phyloP scores from a whole-genome alignment of 2,888 invertebrate species.

The Cryptocephalus moraei region DNA sequence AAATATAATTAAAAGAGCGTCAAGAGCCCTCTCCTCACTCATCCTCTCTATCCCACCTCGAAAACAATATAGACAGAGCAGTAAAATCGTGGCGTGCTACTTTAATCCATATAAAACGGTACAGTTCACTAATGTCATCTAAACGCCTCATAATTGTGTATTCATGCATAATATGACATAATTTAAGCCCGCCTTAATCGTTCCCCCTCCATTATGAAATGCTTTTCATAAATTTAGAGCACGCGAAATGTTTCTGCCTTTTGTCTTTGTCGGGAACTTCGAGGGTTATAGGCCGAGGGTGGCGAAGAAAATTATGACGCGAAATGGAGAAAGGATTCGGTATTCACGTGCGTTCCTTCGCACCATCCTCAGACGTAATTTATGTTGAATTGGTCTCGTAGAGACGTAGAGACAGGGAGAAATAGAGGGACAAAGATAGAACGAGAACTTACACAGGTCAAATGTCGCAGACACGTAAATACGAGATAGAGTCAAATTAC shows the following conservation, averaged over 20 bases:
- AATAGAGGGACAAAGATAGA: too few species aligned
- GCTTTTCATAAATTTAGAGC: slow-evolving; percentile 11
- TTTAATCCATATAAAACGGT: too few species aligned
- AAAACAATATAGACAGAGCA: background rate
- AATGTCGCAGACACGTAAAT: too few species aligned
- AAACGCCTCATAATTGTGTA: slow-evolving; percentile 29
- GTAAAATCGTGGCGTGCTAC: background rate
- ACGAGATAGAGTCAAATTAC: too few species aligned
- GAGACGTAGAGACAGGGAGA: too few species aligned
- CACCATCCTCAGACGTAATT: too few species aligned
- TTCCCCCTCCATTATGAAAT: slow-evolving; percentile 23
- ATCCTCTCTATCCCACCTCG: background rate
- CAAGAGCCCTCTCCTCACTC: background rate
- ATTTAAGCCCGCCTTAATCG: slow-evolving; percentile 31
- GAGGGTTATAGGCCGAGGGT: too few species aligned
- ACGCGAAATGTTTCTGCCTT: slow-evolving; percentile 6
- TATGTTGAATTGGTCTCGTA: too few species aligned
- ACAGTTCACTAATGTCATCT: slow-evolving; percentile 13
- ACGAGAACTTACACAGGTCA: too few species aligned
- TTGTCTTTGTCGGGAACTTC: background rate
- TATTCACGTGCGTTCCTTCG: too few species aligned
- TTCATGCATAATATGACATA: slow-evolving; percentile 31
- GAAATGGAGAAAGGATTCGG: too few species aligned
- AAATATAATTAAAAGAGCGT: slow-evolving; percentile 16
- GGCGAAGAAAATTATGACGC: too few species aligned